Conservation (phyloP, 2,113 vertebrate genomes). For the Gobiocypris rarus region DNA sequence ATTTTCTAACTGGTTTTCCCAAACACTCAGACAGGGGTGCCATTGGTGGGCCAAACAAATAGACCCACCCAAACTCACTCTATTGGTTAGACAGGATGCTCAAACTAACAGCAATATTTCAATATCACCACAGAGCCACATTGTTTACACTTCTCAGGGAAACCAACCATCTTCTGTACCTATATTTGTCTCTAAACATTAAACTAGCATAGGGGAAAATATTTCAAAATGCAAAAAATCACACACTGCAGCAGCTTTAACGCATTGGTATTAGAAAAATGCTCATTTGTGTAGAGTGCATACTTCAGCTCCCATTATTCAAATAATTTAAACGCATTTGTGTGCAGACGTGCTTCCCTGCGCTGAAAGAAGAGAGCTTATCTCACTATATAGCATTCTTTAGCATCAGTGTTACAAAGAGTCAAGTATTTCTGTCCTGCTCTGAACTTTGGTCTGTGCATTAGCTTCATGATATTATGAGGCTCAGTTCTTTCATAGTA, state of each 20-base stretch:
- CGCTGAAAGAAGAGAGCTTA: constrained; percentile 51
- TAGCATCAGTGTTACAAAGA: constrained; percentile 41
- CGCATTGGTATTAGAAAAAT: not conserved
- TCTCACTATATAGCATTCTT: constrained; percentile 63
- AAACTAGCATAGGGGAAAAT: not conserved
- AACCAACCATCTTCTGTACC: not conserved
- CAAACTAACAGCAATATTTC: not conserved
- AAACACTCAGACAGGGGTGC: no score
- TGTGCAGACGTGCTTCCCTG: constrained; percentile 28
- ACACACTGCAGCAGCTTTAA: not conserved
- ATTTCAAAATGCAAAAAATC: not conserved
- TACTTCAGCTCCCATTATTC: constrained; percentile 27
- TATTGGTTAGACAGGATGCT: not conserved
- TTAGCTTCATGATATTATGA: constrained; percentile 57
- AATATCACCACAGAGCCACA: not conserved
- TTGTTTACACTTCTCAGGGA: not conserved
- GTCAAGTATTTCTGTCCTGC: constrained; percentile 49
- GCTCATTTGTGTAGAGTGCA: constrained; percentile 14
- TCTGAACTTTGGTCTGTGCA: constrained; percentile 62
- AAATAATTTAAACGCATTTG: constrained; percentile 33
- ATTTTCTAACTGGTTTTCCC: no score
- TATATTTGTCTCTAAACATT: not conserved
- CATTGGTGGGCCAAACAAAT: not conserved
- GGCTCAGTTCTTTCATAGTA: constrained; percentile 57
- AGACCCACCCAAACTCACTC: not conserved